Conservation (phyloP, 2,113 vertebrate species). For the Ceyx margarethae region DNA sequence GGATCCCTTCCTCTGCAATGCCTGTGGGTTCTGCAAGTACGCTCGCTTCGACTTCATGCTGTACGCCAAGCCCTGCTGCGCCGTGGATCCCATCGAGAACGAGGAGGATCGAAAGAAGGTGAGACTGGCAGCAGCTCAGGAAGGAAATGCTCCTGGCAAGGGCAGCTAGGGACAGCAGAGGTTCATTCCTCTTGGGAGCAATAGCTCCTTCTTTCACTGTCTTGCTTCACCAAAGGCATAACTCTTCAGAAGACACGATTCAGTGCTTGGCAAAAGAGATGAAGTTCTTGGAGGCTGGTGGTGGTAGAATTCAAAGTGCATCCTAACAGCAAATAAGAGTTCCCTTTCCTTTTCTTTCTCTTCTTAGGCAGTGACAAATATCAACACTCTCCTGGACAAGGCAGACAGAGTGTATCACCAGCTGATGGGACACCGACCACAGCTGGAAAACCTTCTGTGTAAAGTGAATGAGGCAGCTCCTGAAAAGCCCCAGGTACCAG, state of each 20-base stretch:
- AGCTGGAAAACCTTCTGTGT: constrained; percentile 92
- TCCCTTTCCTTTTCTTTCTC: neutral
- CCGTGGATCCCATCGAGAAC: constrained; percentile 97
- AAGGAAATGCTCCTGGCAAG: neutral
- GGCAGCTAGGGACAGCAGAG: neutral
- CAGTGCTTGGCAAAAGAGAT: neutral
- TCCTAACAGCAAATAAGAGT: neutral
- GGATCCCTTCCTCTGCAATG: constrained; percentile 97
- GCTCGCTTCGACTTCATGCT: constrained; percentile 99
- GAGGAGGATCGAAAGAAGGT: constrained; percentile 98
- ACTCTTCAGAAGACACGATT: neutral
- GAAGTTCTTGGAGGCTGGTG: neutral
- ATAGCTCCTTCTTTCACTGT: neutral
- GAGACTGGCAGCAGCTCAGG: neutral
- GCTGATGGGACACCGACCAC: constrained; percentile 95
- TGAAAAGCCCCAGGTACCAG: constrained; percentile 91
- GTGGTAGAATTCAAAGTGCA: neutral
- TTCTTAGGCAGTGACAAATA: constrained; percentile 93
- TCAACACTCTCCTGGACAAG: constrained; percentile 96
- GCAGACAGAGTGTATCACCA: constrained; percentile 98
- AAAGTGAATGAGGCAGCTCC: constrained; percentile 98
- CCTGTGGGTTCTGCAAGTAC: constrained; percentile 98
- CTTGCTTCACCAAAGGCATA: neutral
- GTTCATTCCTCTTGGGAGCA: neutral
- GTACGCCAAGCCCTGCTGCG: constrained; percentile 95